Percentiles rank a stretch among this genome's conserved stretches.
Conservation (phyloP, 2,113 vertebrate species). For the Lophotis ruficrista region DNA sequence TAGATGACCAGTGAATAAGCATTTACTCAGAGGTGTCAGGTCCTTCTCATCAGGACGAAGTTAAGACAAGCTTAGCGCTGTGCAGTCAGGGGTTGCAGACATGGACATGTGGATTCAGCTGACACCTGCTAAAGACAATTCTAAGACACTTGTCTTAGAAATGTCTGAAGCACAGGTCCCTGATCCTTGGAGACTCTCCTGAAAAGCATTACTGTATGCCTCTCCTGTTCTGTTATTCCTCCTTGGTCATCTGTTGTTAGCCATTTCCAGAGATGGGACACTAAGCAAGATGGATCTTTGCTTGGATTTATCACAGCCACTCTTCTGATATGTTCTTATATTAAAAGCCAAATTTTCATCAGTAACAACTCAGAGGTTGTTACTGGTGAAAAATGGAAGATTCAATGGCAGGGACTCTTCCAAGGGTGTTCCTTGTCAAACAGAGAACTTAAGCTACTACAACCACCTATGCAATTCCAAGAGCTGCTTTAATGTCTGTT, state of each 20-base stretch:
- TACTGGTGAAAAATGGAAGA: background rate
- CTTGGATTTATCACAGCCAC: background rate
- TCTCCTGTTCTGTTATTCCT: background rate
- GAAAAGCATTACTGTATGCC: background rate
- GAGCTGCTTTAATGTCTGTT: background rate
- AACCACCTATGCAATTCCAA: background rate
- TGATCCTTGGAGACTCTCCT: background rate
- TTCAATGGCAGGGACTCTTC: background rate
- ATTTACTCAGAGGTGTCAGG: background rate
- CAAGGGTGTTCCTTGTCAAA: background rate
- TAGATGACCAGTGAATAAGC: background rate
- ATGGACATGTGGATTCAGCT: background rate
- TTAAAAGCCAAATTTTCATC: background rate
- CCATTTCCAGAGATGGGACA: background rate
- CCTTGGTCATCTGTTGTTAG: background rate
- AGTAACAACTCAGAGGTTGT: background rate
- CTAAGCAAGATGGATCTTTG: background rate
- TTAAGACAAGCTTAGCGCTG: background rate
- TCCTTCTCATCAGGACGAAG: background rate
- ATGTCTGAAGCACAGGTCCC: background rate
- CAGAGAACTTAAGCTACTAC: background rate
- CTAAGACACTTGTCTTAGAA: background rate
- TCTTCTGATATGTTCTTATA: background rate
- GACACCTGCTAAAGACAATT: background rate
- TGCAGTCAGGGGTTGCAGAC: background rate